A percentile compares a stretch with the other conserved stretches of the same genome.
phyloP scores from a whole-genome alignment of 2,888 invertebrate species.

The Dilophus febrilis region DNA sequence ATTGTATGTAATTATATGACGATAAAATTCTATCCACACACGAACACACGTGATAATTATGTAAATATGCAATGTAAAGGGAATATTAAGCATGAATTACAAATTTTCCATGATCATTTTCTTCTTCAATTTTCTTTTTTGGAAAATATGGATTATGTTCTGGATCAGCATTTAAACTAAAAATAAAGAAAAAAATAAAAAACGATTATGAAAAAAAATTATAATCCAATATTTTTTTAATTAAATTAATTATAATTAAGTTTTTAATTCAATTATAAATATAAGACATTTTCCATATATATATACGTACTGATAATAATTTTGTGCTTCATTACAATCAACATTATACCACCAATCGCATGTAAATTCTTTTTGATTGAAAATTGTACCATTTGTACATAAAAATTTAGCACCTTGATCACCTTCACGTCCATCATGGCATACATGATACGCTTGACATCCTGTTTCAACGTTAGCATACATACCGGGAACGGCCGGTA shows the following conservation, averaged over 20 bases:
- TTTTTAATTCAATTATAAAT: not conserved
- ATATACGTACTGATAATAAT: conserved; percentile 47
- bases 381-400: conserved; percentile 73
- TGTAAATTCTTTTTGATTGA: conserved; percentile 69
- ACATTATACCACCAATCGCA: conserved; percentile 92
- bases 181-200: conserved; percentile 15
- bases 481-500: conserved; percentile 70
- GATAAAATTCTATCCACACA: too few relatives aligned
- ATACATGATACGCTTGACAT: conserved; percentile 79
- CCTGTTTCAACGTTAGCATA: conserved; percentile 82
- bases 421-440: conserved; percentile 73
- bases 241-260: not conserved
- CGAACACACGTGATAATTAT: too few relatives aligned
- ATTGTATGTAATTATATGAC: too few relatives aligned
- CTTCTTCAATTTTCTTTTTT: conserved; percentile 46
- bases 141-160: conserved; percentile 64
- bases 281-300: too few relatives aligned
- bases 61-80: too few relatives aligned
- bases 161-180: conserved; percentile 61
- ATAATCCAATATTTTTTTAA: not conserved
- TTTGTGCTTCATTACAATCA: conserved; percentile 57
- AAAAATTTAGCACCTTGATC: conserved; percentile 68
- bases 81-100: conserved; percentile 18
- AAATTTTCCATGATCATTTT: conserved; percentile 24
- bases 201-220: not conserved